Evolutionary conservation across 2,888 invertebrate genomes (phyloP).

Genomic region (Campopleginae sp.): DNA sequence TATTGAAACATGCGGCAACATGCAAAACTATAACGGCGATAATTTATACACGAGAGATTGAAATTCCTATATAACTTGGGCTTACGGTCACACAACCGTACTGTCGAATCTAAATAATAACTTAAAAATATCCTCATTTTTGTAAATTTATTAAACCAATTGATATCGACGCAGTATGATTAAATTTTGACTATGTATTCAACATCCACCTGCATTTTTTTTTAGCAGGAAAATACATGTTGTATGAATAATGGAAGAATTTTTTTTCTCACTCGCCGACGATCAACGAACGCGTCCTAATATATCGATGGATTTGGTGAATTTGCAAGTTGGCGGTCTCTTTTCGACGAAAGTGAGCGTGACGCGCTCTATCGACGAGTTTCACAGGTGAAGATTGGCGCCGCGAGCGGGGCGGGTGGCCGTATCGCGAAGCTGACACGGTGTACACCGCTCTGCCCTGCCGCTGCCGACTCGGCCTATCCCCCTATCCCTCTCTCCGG

Average conservation of each 20-base stretch:
- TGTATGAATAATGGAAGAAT: conserved; percentile 56
- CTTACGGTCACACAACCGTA: too few relatives aligned
- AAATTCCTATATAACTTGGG: conserved; percentile 17
- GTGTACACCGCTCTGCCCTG: too few relatives aligned
- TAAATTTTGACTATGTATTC: conserved; percentile 44
- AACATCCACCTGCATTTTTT: conserved; percentile 53
- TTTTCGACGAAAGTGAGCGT: neutral
- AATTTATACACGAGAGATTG: conserved; percentile 27
- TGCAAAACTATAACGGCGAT: conserved; percentile 47
- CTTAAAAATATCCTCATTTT: conserved; percentile 56
- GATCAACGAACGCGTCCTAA: too few relatives aligned
- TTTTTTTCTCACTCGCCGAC: neutral
- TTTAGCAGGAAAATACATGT: conserved; percentile 66
- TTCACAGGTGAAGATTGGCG: too few relatives aligned
- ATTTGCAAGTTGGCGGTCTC: too few relatives aligned
- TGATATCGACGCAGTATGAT: conserved; percentile 44
- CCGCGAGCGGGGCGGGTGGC: too few relatives aligned
- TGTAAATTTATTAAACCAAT: conserved; percentile 57
- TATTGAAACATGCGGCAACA: too few relatives aligned
- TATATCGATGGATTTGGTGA: too few relatives aligned
- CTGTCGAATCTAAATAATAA: too few relatives aligned
- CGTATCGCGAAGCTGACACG: too few relatives aligned
- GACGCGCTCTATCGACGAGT: conserved; percentile 68
- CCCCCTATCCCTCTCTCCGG: too few relatives aligned
- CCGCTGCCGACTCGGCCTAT: too few relatives aligned